Evolutionary conservation across 1,140 invertebrate species (phyloP), one percentile per base, ranked within the genome.

Genomic region (Papilio helenus): DNA sequence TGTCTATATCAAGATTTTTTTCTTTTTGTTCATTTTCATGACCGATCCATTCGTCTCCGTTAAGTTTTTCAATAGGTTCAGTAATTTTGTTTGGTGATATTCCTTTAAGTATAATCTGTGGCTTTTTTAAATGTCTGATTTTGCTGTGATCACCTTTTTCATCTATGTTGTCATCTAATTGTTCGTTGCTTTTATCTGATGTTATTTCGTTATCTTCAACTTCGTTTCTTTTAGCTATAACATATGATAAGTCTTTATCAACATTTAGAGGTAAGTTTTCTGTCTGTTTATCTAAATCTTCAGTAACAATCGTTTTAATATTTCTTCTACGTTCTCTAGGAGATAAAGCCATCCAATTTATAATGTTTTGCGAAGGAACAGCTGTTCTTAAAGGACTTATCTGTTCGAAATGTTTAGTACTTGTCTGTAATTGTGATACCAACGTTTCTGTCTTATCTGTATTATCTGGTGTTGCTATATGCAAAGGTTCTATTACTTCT

Each of bases 401-500:
- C 29, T 65, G 61, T 29, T 65, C 23, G 16, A 16, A 14, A 5
- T 16, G 29, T 34, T 29, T 26, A 29, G 23, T 3, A 16, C 2
- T 61, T 61, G 4, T 29, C 7, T 65, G 12, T 1, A 34, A 34
- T 65, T 65, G 5, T 16, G 61, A 26, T 5, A 65, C 61, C 14
- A 65, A 16, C 7, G 61, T 29, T 29, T 29, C 14, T 65, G 61
- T 26, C 3, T 61, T 23, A 65, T 61, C 9, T 42, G 16, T 39
- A 26, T 65, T 77, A 20, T 76, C 8, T 5, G 51, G 10, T 39
- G 10, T 49, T 23, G 51, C 34, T 7, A 76, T 20, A 8, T 77
- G 74, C 71, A 74, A 84, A 5, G 88, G 86, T 83, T 93, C 92
- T 23, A 82, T 79, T 55, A 93, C 79, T 82, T 94, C 93, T 20